Evolutionary conservation across 2,113 vertebrate genomes (phyloP).

Genomic region (Picathartes gymnocephalus): DNA sequence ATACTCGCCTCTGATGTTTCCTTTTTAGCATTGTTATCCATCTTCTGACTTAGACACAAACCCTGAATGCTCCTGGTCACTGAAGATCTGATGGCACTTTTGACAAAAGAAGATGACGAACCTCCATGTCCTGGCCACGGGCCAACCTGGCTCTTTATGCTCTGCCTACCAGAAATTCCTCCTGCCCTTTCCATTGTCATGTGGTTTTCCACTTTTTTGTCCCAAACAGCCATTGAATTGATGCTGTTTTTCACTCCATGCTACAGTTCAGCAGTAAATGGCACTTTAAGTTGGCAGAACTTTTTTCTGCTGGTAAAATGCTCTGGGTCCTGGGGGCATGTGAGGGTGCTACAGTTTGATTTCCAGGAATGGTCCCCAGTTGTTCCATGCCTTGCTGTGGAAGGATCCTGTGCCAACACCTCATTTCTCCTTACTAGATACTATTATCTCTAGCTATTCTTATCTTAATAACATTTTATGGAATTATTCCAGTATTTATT

Average conservation of each 20-base stretch:
- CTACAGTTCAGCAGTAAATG: background rate
- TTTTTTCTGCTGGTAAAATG: background rate
- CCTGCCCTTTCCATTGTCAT: background rate
- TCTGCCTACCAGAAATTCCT: slow-evolving; percentile 42
- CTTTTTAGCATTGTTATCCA: background rate
- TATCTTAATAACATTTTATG: background rate
- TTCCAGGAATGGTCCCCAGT: background rate
- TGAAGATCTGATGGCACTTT: background rate
- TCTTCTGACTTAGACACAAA: background rate
- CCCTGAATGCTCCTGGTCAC: background rate
- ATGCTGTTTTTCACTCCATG: background rate
- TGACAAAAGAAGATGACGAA: background rate
- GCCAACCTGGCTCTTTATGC: background rate
- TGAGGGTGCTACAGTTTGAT: background rate
- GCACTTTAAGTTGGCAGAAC: background rate
- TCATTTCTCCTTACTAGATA: background rate
- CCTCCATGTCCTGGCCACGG: background rate
- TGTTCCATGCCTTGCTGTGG: background rate
- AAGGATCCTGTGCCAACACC: background rate
- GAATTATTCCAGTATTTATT: background rate
- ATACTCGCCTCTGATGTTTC: slow-evolving; percentile 10
- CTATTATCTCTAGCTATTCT: background rate
- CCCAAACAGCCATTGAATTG: background rate
- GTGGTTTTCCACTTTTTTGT: slow-evolving; percentile 9
- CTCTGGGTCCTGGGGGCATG: background rate